Evolutionary conservation across 92 coral and sea anemone genomes (phyloP).

Genomic region (Chrysogorgia sp.): DNA sequence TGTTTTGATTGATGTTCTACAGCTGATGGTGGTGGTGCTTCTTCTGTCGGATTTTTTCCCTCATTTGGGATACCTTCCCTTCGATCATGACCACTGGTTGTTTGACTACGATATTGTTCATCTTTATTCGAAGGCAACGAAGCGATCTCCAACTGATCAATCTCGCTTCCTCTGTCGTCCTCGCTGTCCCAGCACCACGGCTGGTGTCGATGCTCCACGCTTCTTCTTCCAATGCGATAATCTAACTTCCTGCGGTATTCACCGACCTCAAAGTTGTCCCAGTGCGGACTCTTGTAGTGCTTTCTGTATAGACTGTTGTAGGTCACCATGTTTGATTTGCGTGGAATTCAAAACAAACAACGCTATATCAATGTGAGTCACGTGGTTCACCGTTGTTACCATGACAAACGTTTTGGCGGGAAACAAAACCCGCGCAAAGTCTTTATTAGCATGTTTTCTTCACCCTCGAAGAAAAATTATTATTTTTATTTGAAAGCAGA

Average conservation of each 20-base stretch:
- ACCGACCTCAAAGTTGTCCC: constrained; percentile 85
- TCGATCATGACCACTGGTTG: constrained; percentile 4
- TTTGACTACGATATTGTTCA: neutral
- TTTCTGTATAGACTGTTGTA: constrained; percentile 75
- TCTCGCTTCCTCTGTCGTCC: constrained; percentile 70
- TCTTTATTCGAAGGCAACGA: constrained; percentile 23
- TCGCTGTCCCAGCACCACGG: constrained; percentile 95
- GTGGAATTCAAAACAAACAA: neutral
- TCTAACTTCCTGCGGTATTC: constrained; percentile 75
- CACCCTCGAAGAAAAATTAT: too few species aligned
- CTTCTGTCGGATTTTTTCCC: constrained; percentile 23
- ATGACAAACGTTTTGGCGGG: constrained; percentile 14
- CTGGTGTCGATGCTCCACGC: constrained; percentile 89
- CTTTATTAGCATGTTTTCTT: too few species aligned
- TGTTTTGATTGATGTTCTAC: constrained; percentile 15
- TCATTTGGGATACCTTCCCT: neutral
- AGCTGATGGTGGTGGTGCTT: constrained; percentile 2
- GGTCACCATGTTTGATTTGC: constrained; percentile 66
- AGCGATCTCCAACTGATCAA: constrained; percentile 52
- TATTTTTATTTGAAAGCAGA: too few species aligned
- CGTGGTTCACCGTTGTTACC: constrained; percentile 18
- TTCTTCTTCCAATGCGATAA: constrained; percentile 89
- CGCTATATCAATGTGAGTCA: neutral
- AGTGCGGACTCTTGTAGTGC: constrained; percentile 68
- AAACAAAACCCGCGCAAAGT: constrained; percentile 22